A percentile compares a stretch with the other conserved stretches of the same genome.
phyloP scores from a whole-genome alignment of 2,888 invertebrate genomes.

The Eristalis pertinax region DNA sequence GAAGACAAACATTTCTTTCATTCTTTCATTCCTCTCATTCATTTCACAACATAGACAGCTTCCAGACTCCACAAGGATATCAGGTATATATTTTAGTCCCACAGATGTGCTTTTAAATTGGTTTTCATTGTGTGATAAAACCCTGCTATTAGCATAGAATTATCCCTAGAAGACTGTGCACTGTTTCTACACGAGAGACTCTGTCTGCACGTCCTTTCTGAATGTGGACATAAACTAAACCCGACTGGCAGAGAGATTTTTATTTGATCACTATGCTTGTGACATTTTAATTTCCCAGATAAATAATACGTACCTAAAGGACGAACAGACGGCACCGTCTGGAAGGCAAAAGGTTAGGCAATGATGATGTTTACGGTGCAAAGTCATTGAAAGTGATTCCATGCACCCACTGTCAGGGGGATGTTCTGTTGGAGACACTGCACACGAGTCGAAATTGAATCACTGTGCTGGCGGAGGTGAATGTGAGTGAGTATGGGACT shows the following conservation, averaged over 20 bases:
- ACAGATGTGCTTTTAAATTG: slow-evolving; percentile 61
- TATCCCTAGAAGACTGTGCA: slow-evolving; percentile 34
- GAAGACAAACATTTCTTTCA: too few species aligned
- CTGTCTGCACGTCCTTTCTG: neutral
- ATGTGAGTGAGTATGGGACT: neutral
- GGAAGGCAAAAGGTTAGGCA: neutral
- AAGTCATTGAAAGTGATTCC: neutral
- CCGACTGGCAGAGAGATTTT: slow-evolving; percentile 60
- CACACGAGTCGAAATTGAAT: neutral
- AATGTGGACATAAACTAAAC: slow-evolving; percentile 61
- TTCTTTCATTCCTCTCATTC: too few species aligned
- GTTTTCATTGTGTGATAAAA: slow-evolving; percentile 61
- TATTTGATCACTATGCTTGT: slow-evolving; percentile 68
- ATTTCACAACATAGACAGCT: neutral
- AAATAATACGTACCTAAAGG: slow-evolving; percentile 34
- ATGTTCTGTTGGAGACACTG: neutral
- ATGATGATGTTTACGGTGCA: neutral
- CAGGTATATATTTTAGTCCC: neutral
- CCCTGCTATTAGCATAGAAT: slow-evolving; percentile 62
- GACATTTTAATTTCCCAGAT: slow-evolving; percentile 71
- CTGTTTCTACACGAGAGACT: neutral
- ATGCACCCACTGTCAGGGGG: neutral
- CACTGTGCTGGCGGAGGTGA: neutral
- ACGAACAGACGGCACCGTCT: neutral
- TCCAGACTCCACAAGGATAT: neutral